Evolutionary conservation across 2,113 vertebrate genomes (phyloP).

Genomic region (Rhodinocichla rosea): DNA sequence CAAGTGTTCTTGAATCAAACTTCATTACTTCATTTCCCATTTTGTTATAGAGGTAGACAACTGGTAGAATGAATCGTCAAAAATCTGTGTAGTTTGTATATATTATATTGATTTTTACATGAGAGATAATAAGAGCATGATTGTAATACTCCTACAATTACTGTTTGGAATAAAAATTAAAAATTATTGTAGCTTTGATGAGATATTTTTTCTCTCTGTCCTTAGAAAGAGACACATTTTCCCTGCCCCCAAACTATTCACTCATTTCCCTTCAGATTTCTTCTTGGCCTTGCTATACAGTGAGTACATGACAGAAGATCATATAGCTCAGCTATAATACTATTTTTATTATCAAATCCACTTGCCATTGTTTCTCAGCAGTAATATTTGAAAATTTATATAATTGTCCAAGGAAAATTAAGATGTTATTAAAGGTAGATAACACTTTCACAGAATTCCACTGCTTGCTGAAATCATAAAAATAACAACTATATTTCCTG

Average conservation of each 20-base stretch:
- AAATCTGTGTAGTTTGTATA: neutral
- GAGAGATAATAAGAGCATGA: neutral
- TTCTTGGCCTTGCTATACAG: neutral
- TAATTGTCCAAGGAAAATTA: neutral
- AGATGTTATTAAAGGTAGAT: neutral
- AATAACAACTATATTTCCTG: neutral
- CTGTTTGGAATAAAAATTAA: neutral
- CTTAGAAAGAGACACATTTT: neutral
- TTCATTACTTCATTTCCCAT: neutral
- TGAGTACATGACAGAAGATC: neutral
- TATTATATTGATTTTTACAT: neutral
- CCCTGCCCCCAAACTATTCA: accelerated
- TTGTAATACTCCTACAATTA: neutral
- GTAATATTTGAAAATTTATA: neutral
- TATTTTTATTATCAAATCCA: neutral
- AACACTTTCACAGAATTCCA: neutral
- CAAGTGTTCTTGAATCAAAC: neutral
- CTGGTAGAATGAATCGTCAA: neutral
- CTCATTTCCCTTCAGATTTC: neutral
- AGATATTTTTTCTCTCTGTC: neutral
- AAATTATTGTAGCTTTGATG: neutral
- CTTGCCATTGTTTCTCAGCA: neutral
- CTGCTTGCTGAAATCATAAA: neutral
- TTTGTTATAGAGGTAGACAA: neutral
- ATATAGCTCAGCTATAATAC: neutral